A percentile compares a stretch with the other conserved stretches of the same genome.
Conservation (phyloP, 2,888 invertebrate species). For the Sesamia inferens region DNA sequence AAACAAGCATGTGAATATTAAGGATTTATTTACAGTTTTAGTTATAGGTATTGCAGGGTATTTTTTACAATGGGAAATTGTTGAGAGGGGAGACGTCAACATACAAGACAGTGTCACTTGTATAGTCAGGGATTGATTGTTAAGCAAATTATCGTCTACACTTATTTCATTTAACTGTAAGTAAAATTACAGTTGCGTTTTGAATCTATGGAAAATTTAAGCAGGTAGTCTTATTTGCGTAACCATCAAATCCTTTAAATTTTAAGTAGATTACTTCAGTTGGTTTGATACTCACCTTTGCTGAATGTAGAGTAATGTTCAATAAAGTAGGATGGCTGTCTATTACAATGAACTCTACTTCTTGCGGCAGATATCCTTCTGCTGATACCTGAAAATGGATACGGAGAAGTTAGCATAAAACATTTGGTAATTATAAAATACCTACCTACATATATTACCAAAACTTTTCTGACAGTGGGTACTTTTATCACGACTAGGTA, state of each 20-base stretch:
- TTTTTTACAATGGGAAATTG: conserved; percentile 30
- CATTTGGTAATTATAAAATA: neutral
- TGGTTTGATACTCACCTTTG: conserved; percentile 91
- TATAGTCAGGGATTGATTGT: conserved; percentile 7
- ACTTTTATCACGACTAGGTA: no score
- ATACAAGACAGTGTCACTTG: neutral
- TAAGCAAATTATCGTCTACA: neutral
- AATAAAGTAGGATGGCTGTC: conserved; percentile 96
- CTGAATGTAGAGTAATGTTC: conserved; percentile 94
- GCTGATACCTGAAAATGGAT: conserved; percentile 92
- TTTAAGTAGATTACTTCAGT: neutral
- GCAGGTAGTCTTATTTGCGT: neutral
- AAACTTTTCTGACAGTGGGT: neutral
- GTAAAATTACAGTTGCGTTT: neutral
- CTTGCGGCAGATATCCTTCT: conserved; percentile 95
- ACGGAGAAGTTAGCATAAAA: conserved; percentile 6
- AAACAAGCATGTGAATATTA: conserved; percentile 29
- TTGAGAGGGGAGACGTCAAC: neutral
- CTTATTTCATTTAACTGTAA: neutral
- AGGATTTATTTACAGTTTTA: conserved; percentile 39
- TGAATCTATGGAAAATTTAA: neutral
- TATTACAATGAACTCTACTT: conserved; percentile 96
- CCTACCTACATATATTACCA: neutral
- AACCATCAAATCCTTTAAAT: neutral
- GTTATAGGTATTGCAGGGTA: neutral